These are phyloP conservation scores for Eupristina koningsbergeri DNA, from an alignment of 1,140 invertebrate species.

Conservation along the genomic window DNA sequence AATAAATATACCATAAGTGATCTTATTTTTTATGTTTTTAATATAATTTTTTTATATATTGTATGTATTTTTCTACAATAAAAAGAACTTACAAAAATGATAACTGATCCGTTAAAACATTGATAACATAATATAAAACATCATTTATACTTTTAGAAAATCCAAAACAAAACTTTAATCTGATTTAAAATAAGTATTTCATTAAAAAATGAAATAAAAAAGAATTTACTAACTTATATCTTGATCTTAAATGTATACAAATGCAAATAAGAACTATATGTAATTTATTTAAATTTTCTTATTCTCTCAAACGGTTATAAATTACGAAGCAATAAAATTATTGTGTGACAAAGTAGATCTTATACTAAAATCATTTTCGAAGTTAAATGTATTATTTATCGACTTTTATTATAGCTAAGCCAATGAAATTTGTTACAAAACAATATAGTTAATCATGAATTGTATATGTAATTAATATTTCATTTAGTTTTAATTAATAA, in stretches of 20 bases:
- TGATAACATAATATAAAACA: too few species aligned
- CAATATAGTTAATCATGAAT: neutral
- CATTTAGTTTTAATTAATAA: neutral
- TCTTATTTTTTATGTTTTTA: too few species aligned
- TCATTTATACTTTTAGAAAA: too few species aligned
- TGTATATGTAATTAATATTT: neutral
- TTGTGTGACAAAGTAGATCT: conserved; percentile 22
- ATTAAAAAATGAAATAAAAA: too few species aligned
- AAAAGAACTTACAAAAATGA: too few species aligned
- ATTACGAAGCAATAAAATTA: conserved; percentile 11
- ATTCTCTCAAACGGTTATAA: neutral
- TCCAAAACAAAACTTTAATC: too few species aligned
- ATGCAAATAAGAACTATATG: conserved; percentile 27
- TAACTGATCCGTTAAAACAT: too few species aligned
- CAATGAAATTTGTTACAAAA: neutral
- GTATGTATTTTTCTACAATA: too few species aligned
- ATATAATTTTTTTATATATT: too few species aligned
- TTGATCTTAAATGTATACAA: conserved; percentile 21
- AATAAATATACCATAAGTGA: too few species aligned
- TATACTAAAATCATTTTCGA: conserved; percentile 40
- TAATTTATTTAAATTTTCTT: conserved; percentile 16
- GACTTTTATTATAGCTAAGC: neutral
- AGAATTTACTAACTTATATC: conserved; percentile 23
- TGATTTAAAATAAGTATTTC: too few species aligned
- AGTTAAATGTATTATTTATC: conserved; percentile 16